A percentile compares a stretch with the other conserved stretches of the same genome.
Evolutionary conservation across 2,888 invertebrate species (phyloP).

Genomic region (Cephus pulcher): DNA sequence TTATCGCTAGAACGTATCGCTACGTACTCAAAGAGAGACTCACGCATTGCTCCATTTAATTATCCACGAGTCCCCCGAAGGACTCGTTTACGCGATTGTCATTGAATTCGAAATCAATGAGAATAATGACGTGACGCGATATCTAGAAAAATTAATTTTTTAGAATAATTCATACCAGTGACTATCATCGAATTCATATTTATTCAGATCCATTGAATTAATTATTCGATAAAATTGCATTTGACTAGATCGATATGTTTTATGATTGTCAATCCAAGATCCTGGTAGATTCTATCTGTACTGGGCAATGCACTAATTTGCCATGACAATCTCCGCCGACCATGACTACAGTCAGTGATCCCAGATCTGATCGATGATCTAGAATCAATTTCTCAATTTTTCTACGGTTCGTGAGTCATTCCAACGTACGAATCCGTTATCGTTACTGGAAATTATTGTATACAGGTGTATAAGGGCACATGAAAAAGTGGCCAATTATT

Average conservation of each 20-base stretch:
- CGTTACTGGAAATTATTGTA: not conserved
- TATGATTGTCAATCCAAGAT: not conserved
- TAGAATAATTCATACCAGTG: not conserved
- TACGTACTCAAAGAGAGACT: not conserved
- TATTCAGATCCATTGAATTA: not conserved
- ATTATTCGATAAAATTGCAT: not conserved
- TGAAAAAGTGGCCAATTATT: not conserved
- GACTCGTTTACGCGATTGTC: not conserved
- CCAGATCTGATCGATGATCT: not conserved
- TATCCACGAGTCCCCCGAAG: not conserved
- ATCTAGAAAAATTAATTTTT: not conserved
- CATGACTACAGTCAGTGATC: slow-evolving; percentile 1
- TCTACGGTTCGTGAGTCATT: not conserved
- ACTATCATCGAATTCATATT: not conserved
- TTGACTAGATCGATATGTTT: not conserved
- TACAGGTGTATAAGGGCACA: not conserved
- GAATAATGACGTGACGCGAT: not conserved
- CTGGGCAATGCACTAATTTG: not conserved
- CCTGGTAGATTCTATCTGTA: not conserved
- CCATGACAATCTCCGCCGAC: not conserved
- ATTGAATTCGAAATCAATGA: not conserved
- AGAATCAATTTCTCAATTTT: not conserved
- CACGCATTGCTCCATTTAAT: not conserved
- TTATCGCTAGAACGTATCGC: not conserved
- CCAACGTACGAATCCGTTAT: not conserved